These are phyloP conservation scores for Pyrocoelia pectoralis DNA, from an alignment of 2,888 invertebrate species.

Conservation along the genomic window DNA sequence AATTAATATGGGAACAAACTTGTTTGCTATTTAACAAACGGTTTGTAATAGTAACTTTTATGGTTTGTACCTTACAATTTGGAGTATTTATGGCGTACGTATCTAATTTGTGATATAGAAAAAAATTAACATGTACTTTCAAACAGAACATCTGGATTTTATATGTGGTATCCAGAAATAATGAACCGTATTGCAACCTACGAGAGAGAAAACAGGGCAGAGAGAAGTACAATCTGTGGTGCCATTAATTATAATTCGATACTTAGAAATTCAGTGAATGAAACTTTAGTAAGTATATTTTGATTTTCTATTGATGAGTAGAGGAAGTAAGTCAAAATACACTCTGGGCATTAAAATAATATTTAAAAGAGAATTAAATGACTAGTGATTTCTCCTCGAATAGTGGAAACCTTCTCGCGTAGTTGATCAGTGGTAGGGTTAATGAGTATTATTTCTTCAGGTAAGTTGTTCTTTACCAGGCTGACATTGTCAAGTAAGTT, in stretches of 20 bases:
- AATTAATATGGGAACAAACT: constrained; percentile 57
- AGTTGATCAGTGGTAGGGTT: no score
- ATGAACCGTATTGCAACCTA: constrained; percentile 61
- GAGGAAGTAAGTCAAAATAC: no score
- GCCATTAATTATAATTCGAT: constrained; percentile 46
- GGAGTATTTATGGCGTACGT: constrained; percentile 58
- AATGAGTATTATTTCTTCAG: no score
- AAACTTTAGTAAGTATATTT: neutral
- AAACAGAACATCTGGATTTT: constrained; percentile 43
- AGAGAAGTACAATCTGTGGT: constrained; percentile 50
- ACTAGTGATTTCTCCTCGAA: no score
- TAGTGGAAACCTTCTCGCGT: no score
- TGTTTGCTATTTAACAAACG: constrained; percentile 52
- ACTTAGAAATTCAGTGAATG: constrained; percentile 10
- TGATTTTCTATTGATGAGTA: no score
- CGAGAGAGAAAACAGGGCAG: constrained; percentile 42
- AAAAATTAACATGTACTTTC: neutral
- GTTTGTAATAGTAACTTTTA: constrained; percentile 52
- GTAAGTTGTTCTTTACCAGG: no score
- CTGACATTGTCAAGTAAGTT: no score
- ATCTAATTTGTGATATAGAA: neutral
- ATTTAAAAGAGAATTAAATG: no score
- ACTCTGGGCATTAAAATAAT: no score
- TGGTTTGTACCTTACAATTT: constrained; percentile 58
- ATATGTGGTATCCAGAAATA: constrained; percentile 67